These are phyloP conservation scores for Falco novaeseelandiae DNA, from an alignment of 2,797 vertebrate genomes.

Conservation along the genomic window DNA sequence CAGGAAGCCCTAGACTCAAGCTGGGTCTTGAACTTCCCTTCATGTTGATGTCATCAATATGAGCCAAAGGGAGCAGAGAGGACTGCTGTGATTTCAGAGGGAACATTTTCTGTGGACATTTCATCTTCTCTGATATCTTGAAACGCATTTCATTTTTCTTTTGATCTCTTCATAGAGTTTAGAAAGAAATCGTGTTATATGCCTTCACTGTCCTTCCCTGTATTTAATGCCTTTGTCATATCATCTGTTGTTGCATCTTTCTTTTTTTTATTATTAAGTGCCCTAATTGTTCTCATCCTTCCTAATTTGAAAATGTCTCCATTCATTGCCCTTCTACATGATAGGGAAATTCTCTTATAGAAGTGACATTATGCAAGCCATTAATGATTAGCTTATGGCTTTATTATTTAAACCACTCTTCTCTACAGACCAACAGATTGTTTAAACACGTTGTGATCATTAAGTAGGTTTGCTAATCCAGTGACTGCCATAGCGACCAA, in stretches of 20 bases:
- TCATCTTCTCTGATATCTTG: not conserved
- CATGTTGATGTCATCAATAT: not conserved
- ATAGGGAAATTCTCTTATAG: not conserved
- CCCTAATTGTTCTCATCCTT: conserved; percentile 25
- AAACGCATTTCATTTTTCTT: not conserved
- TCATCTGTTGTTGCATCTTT: not conserved
- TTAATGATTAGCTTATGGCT: not conserved
- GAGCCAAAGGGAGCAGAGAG: not conserved
- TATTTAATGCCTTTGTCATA: not conserved
- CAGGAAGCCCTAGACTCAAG: not conserved
- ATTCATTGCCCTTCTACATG: not conserved
- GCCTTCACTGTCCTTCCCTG: not conserved
- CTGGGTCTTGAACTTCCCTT: not conserved
- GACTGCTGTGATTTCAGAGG: not conserved
- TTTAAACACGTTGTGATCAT: not conserved
- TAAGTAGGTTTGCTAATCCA: not conserved
- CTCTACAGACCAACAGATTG: not conserved
- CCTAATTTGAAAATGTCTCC: conserved; percentile 21
- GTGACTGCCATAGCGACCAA: not conserved
- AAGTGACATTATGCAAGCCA: conserved; percentile 8
- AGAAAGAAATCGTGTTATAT: not conserved
- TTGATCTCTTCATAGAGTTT: not conserved
- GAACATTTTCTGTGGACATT: not conserved
- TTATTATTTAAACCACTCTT: not conserved
- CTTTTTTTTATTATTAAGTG: not conserved